Conservation (phyloP, 35 echinoderm and acorn worm genomes). For the Apostichopus japonicus region DNA sequence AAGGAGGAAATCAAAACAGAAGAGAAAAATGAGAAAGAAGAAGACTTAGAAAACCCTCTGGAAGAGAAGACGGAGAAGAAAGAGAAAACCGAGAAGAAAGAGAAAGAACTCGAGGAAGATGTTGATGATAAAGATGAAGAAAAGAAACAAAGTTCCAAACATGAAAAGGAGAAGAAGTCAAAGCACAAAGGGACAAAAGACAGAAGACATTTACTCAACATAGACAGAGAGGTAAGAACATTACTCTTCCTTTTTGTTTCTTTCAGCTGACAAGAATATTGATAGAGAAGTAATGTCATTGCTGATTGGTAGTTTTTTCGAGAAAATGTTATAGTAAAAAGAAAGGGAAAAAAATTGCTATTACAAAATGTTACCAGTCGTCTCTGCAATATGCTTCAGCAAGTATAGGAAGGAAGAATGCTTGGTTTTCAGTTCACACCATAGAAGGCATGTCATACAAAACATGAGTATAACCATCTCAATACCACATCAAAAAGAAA, state of each 20-base stretch:
- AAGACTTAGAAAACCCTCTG: not conserved
- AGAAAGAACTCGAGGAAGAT: not conserved
- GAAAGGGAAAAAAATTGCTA: too few species aligned
- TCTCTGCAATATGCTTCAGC: too few species aligned
- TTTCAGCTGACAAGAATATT: not conserved
- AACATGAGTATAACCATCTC: too few species aligned
- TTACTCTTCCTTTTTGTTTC: not conserved
- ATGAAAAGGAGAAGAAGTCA: not conserved
- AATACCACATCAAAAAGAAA: too few species aligned
- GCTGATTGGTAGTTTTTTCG: too few species aligned
- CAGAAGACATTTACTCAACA: not conserved
- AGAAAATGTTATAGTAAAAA: too few species aligned
- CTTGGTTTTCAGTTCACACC: too few species aligned
- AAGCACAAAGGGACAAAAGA: not conserved
- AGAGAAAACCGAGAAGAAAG: not conserved
- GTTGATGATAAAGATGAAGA: not conserved
- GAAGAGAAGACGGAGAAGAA: not conserved
- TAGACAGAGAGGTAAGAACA: not conserved
- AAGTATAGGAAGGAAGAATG: too few species aligned
- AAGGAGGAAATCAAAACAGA: not conserved
- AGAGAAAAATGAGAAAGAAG: not conserved
- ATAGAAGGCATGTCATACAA: too few species aligned
- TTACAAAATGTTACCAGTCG: too few species aligned
- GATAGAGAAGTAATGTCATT: too few species aligned
- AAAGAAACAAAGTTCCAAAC: not conserved